Conservation (phyloP, 92 coral and sea anemone genomes). For the Zoanthus solanderi region DNA sequence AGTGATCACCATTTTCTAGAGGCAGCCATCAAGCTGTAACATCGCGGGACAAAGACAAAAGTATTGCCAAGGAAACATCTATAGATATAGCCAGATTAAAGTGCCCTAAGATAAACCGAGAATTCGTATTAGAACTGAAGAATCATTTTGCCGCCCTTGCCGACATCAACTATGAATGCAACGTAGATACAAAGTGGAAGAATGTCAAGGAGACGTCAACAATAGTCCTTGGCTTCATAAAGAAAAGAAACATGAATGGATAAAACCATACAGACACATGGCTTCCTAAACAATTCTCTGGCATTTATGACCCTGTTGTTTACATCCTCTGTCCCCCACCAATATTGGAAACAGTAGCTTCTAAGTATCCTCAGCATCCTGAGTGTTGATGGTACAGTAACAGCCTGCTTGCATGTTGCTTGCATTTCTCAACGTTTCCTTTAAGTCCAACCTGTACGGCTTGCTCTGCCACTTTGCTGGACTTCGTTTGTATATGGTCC, state of each 20-base stretch:
- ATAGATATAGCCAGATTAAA: not conserved
- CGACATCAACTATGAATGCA: not conserved
- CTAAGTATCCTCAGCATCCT: too few species aligned
- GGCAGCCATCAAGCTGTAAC: not conserved
- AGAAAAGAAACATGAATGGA: not conserved
- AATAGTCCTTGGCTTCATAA: not conserved
- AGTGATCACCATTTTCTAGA: not conserved
- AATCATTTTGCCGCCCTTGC: not conserved
- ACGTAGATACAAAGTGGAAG: not conserved
- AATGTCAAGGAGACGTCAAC: not conserved
- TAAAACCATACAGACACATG: not conserved
- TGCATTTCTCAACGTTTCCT: too few species aligned
- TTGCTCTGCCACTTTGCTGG: too few species aligned
- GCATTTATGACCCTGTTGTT: too few species aligned
- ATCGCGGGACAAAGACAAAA: not conserved
- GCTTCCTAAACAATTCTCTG: too few species aligned
- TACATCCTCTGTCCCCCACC: too few species aligned
- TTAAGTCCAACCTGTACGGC: too few species aligned
- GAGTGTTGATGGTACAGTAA: too few species aligned
- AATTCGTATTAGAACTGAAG: not conserved
- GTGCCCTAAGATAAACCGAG: not conserved
- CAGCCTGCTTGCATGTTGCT: too few species aligned
- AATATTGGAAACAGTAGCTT: too few species aligned
- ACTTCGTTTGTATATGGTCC: too few species aligned
- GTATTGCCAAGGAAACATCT: not conserved